Evolutionary conservation across 2,888 invertebrate genomes (phyloP).

Genomic region (Balanococcus diminutus): DNA sequence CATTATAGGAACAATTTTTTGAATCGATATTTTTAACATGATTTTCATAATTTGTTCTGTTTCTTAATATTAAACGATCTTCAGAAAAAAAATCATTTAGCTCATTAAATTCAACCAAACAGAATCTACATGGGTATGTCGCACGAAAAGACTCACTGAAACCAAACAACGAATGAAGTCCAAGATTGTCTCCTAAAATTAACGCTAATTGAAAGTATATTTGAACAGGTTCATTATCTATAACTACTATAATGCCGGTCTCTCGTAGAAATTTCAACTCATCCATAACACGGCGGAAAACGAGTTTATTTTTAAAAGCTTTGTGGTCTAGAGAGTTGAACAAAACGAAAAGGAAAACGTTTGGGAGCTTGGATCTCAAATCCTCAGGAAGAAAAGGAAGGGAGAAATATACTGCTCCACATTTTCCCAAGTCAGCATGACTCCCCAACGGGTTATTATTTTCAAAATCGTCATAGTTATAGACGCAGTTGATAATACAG

Average conservation of each 20-base stretch:
- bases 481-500: too few species aligned
- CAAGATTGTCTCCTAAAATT: not conserved
- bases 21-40: not conserved
- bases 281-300: not conserved
- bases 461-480: slow-evolving; percentile 1
- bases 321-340: not conserved
- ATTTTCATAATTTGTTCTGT: not conserved
- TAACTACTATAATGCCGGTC: not conserved
- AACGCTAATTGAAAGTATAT: not conserved
- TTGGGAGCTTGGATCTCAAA: not conserved
- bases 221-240: not conserved
- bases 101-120: not conserved
- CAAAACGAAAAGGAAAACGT: not conserved
- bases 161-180: not conserved
- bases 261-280: not conserved
- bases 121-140: not conserved
- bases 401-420: not conserved
- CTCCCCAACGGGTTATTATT: not conserved
- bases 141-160: not conserved
- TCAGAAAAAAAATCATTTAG: not conserved
- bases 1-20: not conserved
- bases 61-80: not conserved
- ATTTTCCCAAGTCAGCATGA: not conserved
- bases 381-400: not conserved
- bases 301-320: not conserved